Base-by-base conservation (phyloP, 2,797 vertebrate species). In the Chloroceryle inda region DNA sequence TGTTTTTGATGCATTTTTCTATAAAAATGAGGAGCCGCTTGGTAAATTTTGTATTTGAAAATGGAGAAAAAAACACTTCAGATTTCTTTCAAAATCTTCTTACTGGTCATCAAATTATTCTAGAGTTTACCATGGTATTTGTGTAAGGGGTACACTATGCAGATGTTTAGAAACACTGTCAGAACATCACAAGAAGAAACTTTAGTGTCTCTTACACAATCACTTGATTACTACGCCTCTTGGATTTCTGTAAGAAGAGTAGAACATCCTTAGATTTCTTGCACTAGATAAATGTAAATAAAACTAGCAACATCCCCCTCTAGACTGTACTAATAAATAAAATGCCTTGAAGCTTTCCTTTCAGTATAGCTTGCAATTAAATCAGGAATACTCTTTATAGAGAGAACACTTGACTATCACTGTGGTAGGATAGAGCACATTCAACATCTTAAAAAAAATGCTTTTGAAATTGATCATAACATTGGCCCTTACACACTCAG, bases 271-370 rank as follows among this genome's bases (percentile, higher is more conserved):
- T 52, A 68, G 31, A 42, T 58, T 92, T 93, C 88, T 94, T 17
- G 5, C 79, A 85, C 79, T 90, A 87, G 49, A 33, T 47, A 91
- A 68, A 81, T 89, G 61, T n/a, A 93, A 86, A 62, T 77, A 83
- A 85, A 96, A 67, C 91, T 92, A 93, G 55, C 80, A 94, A 80
- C 9, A 26, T 68, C 49, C 29, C 77, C 31, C 56, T 83, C 42
- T 49, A 84, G 86, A 91, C 63, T 63, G n/a, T 42, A 76, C 37
- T 79, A 82, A 35, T 79, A 92, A 96, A 56, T 56, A 92, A 85
- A 87, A 72, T 83, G 78, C 88, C 80, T 95, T 92, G 58, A 89
- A 95, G 91, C 92, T 13, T 31, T 86, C 82, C 90, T 87, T 84
- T 91, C 94, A 79, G 55, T 68, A 89, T 62, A 89, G 85, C 67